phyloP scores from a whole-genome alignment of 1,140 invertebrate genomes.

The Lasioglossum albipes region DNA sequence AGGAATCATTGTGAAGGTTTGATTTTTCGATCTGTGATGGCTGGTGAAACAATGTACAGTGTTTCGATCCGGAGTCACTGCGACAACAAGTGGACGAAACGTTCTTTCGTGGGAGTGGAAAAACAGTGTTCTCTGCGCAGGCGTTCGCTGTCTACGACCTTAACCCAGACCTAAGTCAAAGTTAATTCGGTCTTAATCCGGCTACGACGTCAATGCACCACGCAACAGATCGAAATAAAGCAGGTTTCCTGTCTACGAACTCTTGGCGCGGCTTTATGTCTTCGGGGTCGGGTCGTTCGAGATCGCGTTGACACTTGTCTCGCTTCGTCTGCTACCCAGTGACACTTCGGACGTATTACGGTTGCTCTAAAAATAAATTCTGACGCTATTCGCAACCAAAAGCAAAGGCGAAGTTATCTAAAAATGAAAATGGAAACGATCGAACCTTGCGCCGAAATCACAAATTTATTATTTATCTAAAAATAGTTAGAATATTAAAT shows the following conservation, averaged over 20 bases:
- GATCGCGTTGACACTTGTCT: neutral
- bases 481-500: no score
- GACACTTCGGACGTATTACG: no score
- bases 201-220: conserved; percentile 11
- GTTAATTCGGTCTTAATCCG: conserved; percentile 36
- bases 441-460: no score
- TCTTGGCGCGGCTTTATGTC: neutral
- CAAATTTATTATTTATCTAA: no score
- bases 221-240: neutral
- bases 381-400: no score
- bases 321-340: neutral
- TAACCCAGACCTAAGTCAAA: conserved; percentile 46
- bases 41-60: no score
- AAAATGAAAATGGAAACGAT: no score
- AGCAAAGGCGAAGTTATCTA: no score
- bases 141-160: conserved; percentile 26
- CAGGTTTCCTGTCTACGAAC: neutral
- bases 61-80: neutral
- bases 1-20: no score
- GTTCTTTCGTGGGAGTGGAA: neutral
- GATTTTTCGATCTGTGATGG: no score
- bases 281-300: neutral
- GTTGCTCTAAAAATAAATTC: no score
- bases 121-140: neutral
- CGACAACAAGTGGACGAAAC: neutral